Evolutionary conservation across 2,888 invertebrate genomes (phyloP), one percentile per base, ranked within the genome.

Genomic region (Protophormia terraenovae): DNA sequence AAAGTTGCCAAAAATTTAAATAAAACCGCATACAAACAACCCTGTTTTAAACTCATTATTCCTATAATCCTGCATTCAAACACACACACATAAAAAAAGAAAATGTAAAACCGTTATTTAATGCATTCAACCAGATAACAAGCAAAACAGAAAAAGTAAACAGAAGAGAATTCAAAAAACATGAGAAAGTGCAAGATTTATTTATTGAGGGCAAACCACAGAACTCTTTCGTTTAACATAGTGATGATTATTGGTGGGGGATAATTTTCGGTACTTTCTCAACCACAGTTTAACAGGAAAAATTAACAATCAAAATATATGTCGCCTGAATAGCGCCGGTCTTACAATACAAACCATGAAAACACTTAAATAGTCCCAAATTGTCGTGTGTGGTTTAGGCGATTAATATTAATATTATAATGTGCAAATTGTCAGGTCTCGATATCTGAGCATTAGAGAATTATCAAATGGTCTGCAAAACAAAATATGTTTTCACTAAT

Each of bases 131-230:
- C 47, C 24, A 67, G 47, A 60, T 62, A 24, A 55, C 58, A 55
- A 38, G n/a, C 12, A 47, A 72, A 69, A 53, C 4, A 45, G 14
- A 67, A 50, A 32, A 62, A 55, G 32, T 32, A 62, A 69, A 62
- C 3, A 38, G 64, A 67, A 66, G 16, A 60, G 41, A 79, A 38
- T 14, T 16, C 22, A 12, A 77, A 55, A 16, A 29, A 71, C 45
- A 50, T 24, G 75, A 82, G 78, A 82, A 85, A 82, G 85, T 85
- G 78, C 78, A 71, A 69, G 24, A 64, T 82, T 53, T 67, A 45
- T 62, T 64, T 81, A 75, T 78, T 73, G 62, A 82, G 84, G 78
- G 55, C 84, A 85, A 85, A 81, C 77, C 84, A 22, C 81, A 84
- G n/a, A 77, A 53, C 35, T 53, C 41, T 64, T 69, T 50, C 45